Base-by-base conservation (phyloP, 2,797 vertebrate species). In the Brotula barbata region DNA sequence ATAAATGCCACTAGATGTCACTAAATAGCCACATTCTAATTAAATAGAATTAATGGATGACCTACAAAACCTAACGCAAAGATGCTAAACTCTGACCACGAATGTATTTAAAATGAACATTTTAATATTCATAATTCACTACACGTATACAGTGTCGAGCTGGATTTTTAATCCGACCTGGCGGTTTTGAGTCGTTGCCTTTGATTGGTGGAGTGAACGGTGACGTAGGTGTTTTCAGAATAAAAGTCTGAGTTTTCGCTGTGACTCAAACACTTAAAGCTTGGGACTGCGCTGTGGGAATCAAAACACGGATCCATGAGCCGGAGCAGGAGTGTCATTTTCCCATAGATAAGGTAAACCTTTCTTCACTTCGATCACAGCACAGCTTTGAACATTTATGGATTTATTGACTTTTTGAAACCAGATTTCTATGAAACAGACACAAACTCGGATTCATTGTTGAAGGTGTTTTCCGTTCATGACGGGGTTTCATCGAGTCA, bases 311-410 rank as follows among this genome's bases (percentile, higher is more conserved):
- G 33, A 68, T 23, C 46, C 50, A 74, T 81, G 75, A 51, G 45
- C 43, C 16, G 9, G 3, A 50, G 14, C 33, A 28, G 21, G 36
- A 50, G 7, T 34, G 7, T 3, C 17, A 7, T 46, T 67, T 51
- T 50, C 19, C 12, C 21, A 33, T 63, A 56, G 33, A 58, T 0
- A 68, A 78, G 79, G 78, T 82, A 76, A 50, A 40, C 1, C 2
- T 16, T 1, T n/a, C 1, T 19, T 14, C 34, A 36, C 3, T 12
- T 11, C 34, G n/a, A n/a, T n/a, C n/a, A n/a, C n/a, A n/a, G n/a
- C n/a, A n/a, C n/a, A n/a, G n/a, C n/a, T n/a, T n/a, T n/a, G n/a
- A n/a, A n/a, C n/a, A n/a, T n/a, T n/a, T n/a, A n/a, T n/a, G n/a
- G n/a, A n/a, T n/a, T n/a, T n/a, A n/a, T n/a, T n/a, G n/a, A n/a